These are phyloP conservation scores for Eonycteris spelaea DNA, from an alignment of 2,113 vertebrate species.

Conservation along the genomic window DNA sequence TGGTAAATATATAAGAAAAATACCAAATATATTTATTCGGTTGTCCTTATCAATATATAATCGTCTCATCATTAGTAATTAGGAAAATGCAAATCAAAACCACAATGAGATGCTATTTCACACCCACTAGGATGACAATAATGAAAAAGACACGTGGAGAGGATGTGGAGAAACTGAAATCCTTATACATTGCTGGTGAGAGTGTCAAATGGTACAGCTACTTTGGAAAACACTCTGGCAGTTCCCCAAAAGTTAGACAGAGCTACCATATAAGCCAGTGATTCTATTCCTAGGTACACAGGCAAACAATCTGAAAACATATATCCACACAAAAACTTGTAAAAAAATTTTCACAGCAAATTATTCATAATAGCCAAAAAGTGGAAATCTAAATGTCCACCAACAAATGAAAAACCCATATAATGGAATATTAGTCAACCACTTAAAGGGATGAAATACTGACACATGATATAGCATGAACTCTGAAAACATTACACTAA, in stretches of 20 bases:
- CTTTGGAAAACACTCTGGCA: not conserved
- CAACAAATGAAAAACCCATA: not conserved
- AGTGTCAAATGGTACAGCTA: not conserved
- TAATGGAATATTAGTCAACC: not conserved
- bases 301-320: not conserved
- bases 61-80: not conserved
- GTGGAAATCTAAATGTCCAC: not conserved
- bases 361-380: not conserved
- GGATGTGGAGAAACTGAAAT: not conserved
- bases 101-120: not conserved
- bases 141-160: not conserved
- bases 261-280: not conserved
- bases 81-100: conserved; percentile 19
- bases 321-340: not conserved
- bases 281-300: not conserved
- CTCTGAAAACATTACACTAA: not conserved
- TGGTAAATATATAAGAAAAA: not conserved
- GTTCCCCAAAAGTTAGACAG: not conserved
- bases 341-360: not conserved
- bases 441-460: not conserved
- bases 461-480: not conserved
- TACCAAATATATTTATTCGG: not conserved
- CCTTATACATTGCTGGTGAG: not conserved
- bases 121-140: not conserved
- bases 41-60: not conserved